Conservation (phyloP, 2,888 invertebrate species). For the Artemia sp. region DNA sequence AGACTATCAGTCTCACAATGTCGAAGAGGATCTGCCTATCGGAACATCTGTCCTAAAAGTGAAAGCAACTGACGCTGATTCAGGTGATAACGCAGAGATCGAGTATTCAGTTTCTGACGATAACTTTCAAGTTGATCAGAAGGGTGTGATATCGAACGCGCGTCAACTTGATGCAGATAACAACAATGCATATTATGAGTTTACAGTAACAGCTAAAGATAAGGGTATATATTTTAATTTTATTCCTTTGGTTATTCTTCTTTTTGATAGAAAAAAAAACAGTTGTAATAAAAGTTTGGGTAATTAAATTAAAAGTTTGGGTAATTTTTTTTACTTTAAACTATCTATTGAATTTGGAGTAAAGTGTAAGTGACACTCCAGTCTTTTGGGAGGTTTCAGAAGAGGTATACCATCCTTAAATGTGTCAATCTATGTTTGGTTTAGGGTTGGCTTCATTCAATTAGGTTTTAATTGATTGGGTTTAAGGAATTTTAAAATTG, state of each 20-base stretch:
- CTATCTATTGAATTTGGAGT: too few species aligned
- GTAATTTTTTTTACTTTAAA: neutral
- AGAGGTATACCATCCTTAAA: too few species aligned
- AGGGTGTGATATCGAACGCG: constrained; percentile 79
- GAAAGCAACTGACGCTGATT: constrained; percentile 86
- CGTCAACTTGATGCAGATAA: constrained; percentile 88
- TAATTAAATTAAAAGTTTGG: neutral
- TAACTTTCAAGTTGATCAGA: constrained; percentile 82
- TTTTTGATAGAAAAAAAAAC: too few species aligned
- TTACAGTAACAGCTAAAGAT: constrained; percentile 80
- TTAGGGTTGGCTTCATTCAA: too few species aligned
- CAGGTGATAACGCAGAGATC: constrained; percentile 84
- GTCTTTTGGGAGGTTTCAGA: too few species aligned
- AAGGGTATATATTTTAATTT: constrained; percentile 40
- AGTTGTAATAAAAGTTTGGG: neutral
- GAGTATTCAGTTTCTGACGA: constrained; percentile 79
- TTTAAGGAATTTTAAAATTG: too few species aligned
- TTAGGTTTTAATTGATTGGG: too few species aligned
- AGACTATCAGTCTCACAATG: constrained; percentile 89
- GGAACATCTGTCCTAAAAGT: constrained; percentile 85
- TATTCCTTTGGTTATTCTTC: too few species aligned
- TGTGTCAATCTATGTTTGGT: too few species aligned
- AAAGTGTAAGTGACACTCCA: too few species aligned
- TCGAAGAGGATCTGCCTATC: constrained; percentile 80
- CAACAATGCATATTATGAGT: constrained; percentile 89